Evolutionary conservation across 2,888 invertebrate genomes (phyloP), one percentile per base, ranked within the genome.

Genomic region (Rhagophthalmus giganteus): DNA sequence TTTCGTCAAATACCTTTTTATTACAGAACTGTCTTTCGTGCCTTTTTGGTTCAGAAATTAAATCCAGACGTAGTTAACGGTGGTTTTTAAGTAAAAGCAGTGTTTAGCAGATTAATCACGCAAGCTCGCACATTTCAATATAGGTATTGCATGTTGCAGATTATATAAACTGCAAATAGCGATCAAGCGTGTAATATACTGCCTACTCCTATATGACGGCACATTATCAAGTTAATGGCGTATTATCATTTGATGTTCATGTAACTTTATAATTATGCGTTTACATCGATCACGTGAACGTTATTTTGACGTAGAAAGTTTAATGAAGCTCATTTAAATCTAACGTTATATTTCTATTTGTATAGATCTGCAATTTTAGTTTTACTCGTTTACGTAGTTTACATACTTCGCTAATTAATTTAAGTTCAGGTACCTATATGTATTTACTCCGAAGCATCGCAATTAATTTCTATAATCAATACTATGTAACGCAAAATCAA

Each of bases 221-320:
- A 15, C 46, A 46, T 52, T 52, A 52, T 52, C 52, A 52, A 46
- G 31, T 46, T 52, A 52, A 52, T 52, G 46, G 46, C 46, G 32
- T 20, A 51, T 51, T 51, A 51, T 34, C 30, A 40, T 46, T 52
- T 30, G 52, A 40, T 46, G 52, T 40, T 33, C 46, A 52, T 41
- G 46, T 38, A 41, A 35, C 40, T 52, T 52, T 31, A 46, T 52
- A 52, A 46, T 52, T 52, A 52, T 35, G 31, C 45, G 13, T 46
- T 46, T 34, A 12, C 34, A 41, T 40, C 33, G 32, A 52, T 49
- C 31, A 32, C 24, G 27, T 27, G 25, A 40, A 24, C 15, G 40
- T 9, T 41, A 34, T 41, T 34, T 16, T 35, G 35, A 24, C 16
- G n/a, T 28, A 28, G 4, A 5, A 20, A 7, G 20, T 28, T 9